Conservation (phyloP, 2,113 vertebrate species). For the Phoenicopterus ruber region DNA sequence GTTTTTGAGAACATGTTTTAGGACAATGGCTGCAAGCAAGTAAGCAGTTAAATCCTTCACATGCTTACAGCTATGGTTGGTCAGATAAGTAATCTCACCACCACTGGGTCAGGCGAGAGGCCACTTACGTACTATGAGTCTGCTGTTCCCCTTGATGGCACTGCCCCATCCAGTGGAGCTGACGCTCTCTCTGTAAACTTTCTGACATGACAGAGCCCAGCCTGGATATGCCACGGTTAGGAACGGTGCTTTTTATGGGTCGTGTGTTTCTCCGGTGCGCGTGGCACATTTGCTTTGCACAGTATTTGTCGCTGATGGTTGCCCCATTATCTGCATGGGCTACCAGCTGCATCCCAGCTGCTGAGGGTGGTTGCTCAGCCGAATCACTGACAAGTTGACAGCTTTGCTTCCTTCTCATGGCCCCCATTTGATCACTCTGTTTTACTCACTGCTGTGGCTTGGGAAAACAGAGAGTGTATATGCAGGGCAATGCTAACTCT, state of each 20-base stretch:
- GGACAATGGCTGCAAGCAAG: background rate
- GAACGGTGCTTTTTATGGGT: background rate
- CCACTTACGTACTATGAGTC: fast-evolving
- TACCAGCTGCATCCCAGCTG: background rate
- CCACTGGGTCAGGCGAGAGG: background rate
- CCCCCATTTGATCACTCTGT: background rate
- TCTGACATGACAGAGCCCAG: background rate
- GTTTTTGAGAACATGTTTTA: background rate
- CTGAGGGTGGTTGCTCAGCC: background rate
- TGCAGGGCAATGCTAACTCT: background rate
- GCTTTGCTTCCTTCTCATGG: background rate
- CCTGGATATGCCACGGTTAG: fast-evolving
- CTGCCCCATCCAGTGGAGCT: background rate
- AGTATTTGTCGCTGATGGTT: background rate
- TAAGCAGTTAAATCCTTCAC: background rate
- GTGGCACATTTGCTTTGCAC: background rate
- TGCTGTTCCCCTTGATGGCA: background rate
- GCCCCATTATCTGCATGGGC: background rate
- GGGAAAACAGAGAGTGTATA: background rate
- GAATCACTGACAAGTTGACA: background rate
- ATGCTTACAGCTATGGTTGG: background rate
- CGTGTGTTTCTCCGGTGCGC: background rate
- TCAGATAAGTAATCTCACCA: background rate
- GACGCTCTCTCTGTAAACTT: background rate
- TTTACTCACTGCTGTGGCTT: background rate